Evolutionary conservation across 2,797 vertebrate genomes (phyloP), one percentile per base, ranked within the genome.

Genomic region (Cynodonichthys magdalenae): DNA sequence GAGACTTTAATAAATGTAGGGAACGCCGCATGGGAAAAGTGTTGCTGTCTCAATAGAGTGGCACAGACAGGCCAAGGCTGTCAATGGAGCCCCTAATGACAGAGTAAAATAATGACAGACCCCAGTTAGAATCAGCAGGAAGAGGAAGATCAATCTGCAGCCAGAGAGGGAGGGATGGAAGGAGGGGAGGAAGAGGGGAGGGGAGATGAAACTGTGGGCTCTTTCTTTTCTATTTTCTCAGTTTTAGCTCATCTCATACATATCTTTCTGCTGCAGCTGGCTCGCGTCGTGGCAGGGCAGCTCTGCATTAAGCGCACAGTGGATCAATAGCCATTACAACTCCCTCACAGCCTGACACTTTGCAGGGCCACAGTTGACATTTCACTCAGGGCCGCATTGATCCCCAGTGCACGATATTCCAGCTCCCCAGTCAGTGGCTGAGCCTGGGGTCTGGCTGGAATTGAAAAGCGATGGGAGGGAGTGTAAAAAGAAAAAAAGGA

Each of bases 101-200:
- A 99, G 97, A 97, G 96, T 95, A 96, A 95, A 96, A 98, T 99
- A 99, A 99, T 99, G 96, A 99, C 96, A 99, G 96, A 94, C 94
- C 95, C 95, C 94, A 95, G 95, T 96, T 94, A 94, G 94, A 96
- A 98, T 96, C 96, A 98, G 96, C 96, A 96, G 97, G 97, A 97
- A 99, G 95, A 98, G 96, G 96, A 97, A 98, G 97, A 99, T 99
- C 97, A 98, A 98, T 98, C 96, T 97, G 95, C 94, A 96, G 95
- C 95, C 95, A 95, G 95, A 87, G 87, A 90, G 95, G 95, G 96
- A 95, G 95, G 96, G 95, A 94, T 94, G 94, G 89, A 93, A 93
- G 95, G 94, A 94, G 45, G 42, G 55, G 42, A 15, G 55, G 55
- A 57, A 94, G 45, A 17, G 42, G 28, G 24, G 55, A 45, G 28